Percentiles rank a stretch among this genome's conserved stretches.
phyloP scores from a whole-genome alignment of 2,113 vertebrate species.

The Corythornis cristatus region DNA sequence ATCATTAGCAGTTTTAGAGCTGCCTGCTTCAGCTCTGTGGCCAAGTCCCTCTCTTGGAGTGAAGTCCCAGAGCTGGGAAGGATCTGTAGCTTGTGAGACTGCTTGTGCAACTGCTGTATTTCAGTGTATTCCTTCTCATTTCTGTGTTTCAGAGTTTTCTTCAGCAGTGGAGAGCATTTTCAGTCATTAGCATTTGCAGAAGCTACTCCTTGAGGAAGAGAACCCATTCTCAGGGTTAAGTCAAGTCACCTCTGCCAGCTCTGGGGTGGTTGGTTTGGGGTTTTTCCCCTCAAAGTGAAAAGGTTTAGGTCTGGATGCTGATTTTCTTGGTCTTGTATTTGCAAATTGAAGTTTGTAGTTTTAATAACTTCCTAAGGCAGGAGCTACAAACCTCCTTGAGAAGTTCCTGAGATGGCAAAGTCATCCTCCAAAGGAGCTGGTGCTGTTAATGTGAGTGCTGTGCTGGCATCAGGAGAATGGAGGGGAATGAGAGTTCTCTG shows the following conservation, averaged over 20 bases:
- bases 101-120: background rate
- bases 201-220: background rate
- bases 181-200: background rate
- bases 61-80: background rate
- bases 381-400: background rate
- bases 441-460: background rate
- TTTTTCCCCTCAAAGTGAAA: background rate
- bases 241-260: background rate
- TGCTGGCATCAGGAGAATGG: background rate
- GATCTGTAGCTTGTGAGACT: background rate
- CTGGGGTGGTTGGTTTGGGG: background rate
- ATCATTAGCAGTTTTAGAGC: background rate
- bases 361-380: fast-evolving
- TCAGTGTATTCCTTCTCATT: too few relatives aligned
- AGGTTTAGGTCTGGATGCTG: background rate
- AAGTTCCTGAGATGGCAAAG: background rate
- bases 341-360: background rate
- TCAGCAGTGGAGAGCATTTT: background rate
- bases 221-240: background rate
- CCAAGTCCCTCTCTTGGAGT: background rate
- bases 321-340: background rate
- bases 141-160: background rate
- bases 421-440: background rate
- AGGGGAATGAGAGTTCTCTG: fast-evolving
- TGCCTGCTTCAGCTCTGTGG: background rate